phyloP scores from a whole-genome alignment of 35 echinoderm and acorn worm species.

The Heliocidaris erythrogramma region DNA sequence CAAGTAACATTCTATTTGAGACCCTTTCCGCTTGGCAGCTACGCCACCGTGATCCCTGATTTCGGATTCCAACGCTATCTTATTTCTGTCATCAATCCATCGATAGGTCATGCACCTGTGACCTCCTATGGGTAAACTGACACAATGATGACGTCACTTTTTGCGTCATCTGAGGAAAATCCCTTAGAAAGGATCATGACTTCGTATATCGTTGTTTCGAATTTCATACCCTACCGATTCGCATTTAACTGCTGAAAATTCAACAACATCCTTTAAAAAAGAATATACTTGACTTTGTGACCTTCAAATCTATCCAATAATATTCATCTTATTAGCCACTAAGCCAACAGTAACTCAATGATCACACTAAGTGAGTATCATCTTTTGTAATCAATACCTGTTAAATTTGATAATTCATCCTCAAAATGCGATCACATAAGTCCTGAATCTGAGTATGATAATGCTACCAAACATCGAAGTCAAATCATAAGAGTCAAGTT shows the following conservation, averaged over 20 bases:
- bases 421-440: neutral
- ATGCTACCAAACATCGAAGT: neutral
- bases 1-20: neutral
- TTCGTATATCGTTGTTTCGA: neutral
- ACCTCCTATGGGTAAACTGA: neutral
- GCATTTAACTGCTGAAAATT: neutral
- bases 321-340: neutral
- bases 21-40: neutral
- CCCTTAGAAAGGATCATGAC: neutral
- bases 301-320: neutral
- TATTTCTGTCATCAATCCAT: neutral
- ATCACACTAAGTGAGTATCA: neutral
- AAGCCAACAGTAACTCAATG: neutral
- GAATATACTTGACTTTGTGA: neutral
- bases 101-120: constrained; percentile 8
- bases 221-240: neutral
- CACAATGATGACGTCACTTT: neutral
- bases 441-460: neutral
- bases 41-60: neutral
- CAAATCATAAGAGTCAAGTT: neutral
- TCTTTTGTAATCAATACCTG: neutral
- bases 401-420: too few relatives aligned
- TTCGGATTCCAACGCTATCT: neutral
- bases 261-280: neutral
- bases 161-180: neutral